A percentile compares a stretch with the other conserved stretches of the same genome.
phyloP scores from a whole-genome alignment of 23 tunicate genomes.

The Ascidia mentula region DNA sequence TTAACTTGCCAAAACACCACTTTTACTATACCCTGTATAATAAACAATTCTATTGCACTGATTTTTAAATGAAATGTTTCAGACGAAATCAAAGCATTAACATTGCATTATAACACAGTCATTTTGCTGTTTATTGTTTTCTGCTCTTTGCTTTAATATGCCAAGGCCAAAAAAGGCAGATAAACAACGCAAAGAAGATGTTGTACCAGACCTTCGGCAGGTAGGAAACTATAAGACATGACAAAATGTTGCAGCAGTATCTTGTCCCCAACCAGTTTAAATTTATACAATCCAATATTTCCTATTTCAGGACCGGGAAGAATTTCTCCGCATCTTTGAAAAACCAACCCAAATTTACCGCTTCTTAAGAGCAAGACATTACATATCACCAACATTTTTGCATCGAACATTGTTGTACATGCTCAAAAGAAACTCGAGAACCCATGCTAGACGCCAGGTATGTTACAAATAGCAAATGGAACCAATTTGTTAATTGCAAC shows the following conservation, averaged over 20 bases:
- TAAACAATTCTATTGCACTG: too few species aligned
- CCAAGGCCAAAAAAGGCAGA: slow-evolving; percentile 78
- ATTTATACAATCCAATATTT: neutral
- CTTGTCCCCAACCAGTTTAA: neutral
- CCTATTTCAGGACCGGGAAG: slow-evolving; percentile 69
- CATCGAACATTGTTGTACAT: slow-evolving; percentile 69
- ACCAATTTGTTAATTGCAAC: too few species aligned
- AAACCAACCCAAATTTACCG: slow-evolving; percentile 93
- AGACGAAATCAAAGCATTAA: too few species aligned
- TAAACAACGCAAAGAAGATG: slow-evolving; percentile 55
- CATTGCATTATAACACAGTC: too few species aligned
- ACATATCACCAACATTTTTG: slow-evolving; percentile 69
- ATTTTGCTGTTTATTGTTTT: too few species aligned
- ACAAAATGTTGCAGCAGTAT: too few species aligned
- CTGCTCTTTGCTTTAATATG: too few species aligned
- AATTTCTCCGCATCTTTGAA: slow-evolving; percentile 81
- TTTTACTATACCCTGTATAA: too few species aligned
- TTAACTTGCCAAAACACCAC: too few species aligned
- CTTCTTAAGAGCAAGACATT: slow-evolving; percentile 76
- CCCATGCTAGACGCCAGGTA: slow-evolving; percentile 64
- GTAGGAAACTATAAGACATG: slow-evolving; percentile 12
- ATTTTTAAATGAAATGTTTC: too few species aligned
- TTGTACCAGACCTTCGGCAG: slow-evolving; percentile 62
- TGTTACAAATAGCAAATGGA: too few species aligned
- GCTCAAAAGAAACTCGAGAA: slow-evolving; percentile 75